Evolutionary conservation across 2,113 vertebrate species (phyloP).

Genomic region (Pandion haliaetus): DNA sequence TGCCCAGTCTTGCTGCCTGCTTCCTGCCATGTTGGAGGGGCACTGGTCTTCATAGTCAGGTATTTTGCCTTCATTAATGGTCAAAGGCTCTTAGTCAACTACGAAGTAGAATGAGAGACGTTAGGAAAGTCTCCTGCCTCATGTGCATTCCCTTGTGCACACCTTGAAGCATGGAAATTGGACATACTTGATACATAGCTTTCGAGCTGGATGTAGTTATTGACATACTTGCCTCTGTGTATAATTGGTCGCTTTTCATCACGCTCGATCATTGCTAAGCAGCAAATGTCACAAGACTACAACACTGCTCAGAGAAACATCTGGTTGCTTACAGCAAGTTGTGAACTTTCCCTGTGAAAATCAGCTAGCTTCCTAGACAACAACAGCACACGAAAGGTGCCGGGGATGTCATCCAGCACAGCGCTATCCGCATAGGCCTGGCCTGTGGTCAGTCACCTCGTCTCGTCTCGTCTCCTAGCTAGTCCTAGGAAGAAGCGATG

Average conservation of each 20-base stretch:
- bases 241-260: not conserved
- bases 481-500: not conserved
- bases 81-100: not conserved
- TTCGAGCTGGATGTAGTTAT: not conserved
- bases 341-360: not conserved
- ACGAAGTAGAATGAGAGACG: not conserved
- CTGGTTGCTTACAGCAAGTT: not conserved
- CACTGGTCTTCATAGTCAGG: not conserved
- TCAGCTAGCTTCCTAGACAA: not conserved
- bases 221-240: too few species aligned
- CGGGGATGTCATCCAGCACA: not conserved
- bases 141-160: not conserved
- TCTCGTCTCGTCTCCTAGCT: too few species aligned
- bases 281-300: not conserved
- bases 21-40: not conserved
- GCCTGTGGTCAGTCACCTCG: not conserved
- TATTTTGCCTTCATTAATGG: not conserved
- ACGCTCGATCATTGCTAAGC: not conserved
- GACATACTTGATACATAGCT: not conserved
- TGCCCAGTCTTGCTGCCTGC: not conserved
- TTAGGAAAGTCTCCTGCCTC: not conserved
- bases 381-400: not conserved
- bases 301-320: not conserved
- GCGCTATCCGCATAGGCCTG: not conserved
- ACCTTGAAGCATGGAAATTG: not conserved